Base-by-base conservation (phyloP, 2,797 vertebrate species). In the Enteromius mattozi region DNA sequence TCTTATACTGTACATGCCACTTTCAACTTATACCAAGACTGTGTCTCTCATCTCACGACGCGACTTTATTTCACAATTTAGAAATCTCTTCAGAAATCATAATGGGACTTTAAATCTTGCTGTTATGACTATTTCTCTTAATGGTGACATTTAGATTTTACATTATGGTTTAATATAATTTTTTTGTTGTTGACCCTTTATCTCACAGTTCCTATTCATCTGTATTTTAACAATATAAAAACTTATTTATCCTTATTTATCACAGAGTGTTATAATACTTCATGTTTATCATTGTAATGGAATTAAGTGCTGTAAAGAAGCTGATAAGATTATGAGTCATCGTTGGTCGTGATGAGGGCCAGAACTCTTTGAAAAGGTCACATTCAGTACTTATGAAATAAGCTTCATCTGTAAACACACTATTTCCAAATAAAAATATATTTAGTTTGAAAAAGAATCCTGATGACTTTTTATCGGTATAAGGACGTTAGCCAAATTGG, bases 401-500 rank as follows among this genome's bases (percentile, higher is more conserved):
- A 51, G 49, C 27, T 27, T 45, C 59, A 27, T 30, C 59, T 16
- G 24, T 14, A 63, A 63, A 77, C 33, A 17, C 24, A 19, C 6
- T 3, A 24, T 19, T 74, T 56, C 35, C 54, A 56, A 56, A 56
- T 69, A 33, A n/a, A 49, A 16, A 61, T 27, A 61, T 21, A 33
- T 54, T 68, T 2, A 14, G 65, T 71, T 47, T 40, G 14, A 16
- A 68, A 83, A 35, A 27, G 47, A 79, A 30, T 49, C 14, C 30
- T 69, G 63, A 24, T 35, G 49, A 14, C 16, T 69, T 81, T 81
- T 42, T 81, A 76, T 35, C 17, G 68, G 40, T 87, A 51, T 63
- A 63, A 85, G 59, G 78, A 87, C 27, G 49, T 78, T 54, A 87
- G 71, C 63, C 35, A 72, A 77, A 83, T 27, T 72, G 47, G 80